A percentile compares a stretch with the other conserved stretches of the same genome.
These are phyloP conservation scores for Lampropteryx suffumata DNA, from an alignment of 2,888 invertebrate genomes.

Conservation along the genomic window DNA sequence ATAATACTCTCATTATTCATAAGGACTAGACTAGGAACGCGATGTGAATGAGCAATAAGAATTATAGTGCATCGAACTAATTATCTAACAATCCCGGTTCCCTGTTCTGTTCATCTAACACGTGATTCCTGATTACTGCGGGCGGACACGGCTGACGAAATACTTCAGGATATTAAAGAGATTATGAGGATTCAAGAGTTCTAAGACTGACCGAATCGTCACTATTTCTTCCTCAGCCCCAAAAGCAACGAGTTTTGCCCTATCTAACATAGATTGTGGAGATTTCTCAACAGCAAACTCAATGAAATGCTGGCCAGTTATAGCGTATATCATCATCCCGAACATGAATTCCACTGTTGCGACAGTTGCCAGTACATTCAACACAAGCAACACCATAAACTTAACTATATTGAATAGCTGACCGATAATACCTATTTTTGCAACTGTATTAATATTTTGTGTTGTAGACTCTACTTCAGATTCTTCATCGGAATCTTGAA, in stretches of 20 bases:
- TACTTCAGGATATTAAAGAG: conserved; percentile 54
- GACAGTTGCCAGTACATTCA: conserved; percentile 49
- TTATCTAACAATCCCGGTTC: too few species aligned
- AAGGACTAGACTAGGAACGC: too few species aligned
- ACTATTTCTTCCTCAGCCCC: conserved; percentile 53
- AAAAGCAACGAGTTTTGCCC: conserved; percentile 37
- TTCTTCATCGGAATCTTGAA: conserved; percentile 3
- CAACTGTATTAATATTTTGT: conserved; percentile 20
- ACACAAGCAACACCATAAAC: conserved; percentile 46
- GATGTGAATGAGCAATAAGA: too few species aligned
- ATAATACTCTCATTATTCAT: too few species aligned
- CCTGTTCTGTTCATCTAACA: too few species aligned
- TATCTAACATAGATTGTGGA: conserved; percentile 52
- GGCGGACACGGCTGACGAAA: conserved; percentile 35
- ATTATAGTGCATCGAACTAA: too few species aligned
- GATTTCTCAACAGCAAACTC: conserved; percentile 50
- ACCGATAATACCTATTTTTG: conserved; percentile 30
- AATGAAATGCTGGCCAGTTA: conserved; percentile 53
- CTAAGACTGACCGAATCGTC: conserved; percentile 51
- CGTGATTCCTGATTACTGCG: background rate
- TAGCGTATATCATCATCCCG: conserved; percentile 42
- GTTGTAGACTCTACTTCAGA: background rate
- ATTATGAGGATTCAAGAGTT: conserved; percentile 52
- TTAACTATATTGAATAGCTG: conserved; percentile 44
- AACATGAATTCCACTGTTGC: conserved; percentile 53